Evolutionary conservation across 2,797 vertebrate species (phyloP).

Genomic region (Mormyrus hasselquistii): DNA sequence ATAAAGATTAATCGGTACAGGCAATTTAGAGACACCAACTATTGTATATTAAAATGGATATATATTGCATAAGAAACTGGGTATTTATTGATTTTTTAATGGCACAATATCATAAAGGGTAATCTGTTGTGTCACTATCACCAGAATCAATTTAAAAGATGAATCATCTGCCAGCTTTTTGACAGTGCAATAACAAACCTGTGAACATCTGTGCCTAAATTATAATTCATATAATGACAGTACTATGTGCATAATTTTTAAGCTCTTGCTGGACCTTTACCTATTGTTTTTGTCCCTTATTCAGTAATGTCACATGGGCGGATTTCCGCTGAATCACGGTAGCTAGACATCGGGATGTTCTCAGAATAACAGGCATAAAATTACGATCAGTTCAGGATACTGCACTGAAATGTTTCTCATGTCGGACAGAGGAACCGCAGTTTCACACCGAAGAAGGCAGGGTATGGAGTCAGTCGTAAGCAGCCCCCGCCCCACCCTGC

Average conservation of each 20-base stretch:
- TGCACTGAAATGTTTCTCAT: background rate
- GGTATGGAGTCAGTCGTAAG: background rate
- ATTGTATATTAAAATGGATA: background rate
- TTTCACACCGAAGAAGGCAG: background rate
- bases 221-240: background rate
- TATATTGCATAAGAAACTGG: background rate
- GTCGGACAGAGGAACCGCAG: background rate
- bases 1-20: background rate
- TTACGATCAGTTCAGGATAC: background rate
- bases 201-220: background rate
- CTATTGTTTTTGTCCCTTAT: background rate
- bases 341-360: background rate
- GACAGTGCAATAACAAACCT: background rate
- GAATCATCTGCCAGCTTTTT: background rate
- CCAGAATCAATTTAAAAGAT: background rate
- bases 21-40: background rate
- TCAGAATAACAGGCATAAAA: background rate
- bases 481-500: background rate
- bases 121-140: background rate
- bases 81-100: background rate
- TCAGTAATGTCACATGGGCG: background rate
- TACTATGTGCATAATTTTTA: background rate
- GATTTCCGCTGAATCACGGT: background rate
- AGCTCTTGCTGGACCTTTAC: background rate
- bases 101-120: background rate